phyloP scores from a whole-genome alignment of 2,113 vertebrate genomes.

The Pavo muticus region DNA sequence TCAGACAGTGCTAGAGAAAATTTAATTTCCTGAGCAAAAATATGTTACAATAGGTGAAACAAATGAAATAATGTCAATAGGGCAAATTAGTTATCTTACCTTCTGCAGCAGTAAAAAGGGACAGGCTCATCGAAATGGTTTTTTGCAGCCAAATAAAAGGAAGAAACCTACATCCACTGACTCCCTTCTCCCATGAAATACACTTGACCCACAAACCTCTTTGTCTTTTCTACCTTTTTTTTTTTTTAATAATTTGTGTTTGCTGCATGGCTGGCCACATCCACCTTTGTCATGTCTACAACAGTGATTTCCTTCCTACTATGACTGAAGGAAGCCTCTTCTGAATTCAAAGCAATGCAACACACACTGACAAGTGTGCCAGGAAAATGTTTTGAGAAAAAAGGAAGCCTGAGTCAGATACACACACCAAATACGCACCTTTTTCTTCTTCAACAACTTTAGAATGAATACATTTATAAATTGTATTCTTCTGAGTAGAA shows the following conservation, averaged over 20 bases:
- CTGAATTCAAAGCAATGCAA: constrained; percentile 20
- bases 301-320: constrained; percentile 43
- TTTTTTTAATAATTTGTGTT: constrained; percentile 49
- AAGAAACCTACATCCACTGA: neutral
- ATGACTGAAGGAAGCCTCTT: constrained; percentile 59
- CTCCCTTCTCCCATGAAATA: constrained; percentile 38
- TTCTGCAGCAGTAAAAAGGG: constrained; percentile 57
- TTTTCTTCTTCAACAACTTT: neutral
- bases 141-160: constrained; percentile 24
- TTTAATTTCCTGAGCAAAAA: constrained; percentile 4
- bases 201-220: constrained; percentile 65
- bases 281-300: constrained; percentile 70
- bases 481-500: neutral
- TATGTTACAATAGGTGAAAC: neutral
- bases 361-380: constrained; percentile 30
- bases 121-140: constrained; percentile 48
- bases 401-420: neutral
- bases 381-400: neutral
- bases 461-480: neutral
- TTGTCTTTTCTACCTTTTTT: constrained; percentile 33
- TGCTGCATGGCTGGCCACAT: constrained; percentile 76
- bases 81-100: constrained; percentile 60
- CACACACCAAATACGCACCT: neutral
- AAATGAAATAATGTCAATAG: neutral
- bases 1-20: neutral